Evolutionary conservation across 2,113 vertebrate species (phyloP).

Genomic region (Podarcis raffonei): DNA sequence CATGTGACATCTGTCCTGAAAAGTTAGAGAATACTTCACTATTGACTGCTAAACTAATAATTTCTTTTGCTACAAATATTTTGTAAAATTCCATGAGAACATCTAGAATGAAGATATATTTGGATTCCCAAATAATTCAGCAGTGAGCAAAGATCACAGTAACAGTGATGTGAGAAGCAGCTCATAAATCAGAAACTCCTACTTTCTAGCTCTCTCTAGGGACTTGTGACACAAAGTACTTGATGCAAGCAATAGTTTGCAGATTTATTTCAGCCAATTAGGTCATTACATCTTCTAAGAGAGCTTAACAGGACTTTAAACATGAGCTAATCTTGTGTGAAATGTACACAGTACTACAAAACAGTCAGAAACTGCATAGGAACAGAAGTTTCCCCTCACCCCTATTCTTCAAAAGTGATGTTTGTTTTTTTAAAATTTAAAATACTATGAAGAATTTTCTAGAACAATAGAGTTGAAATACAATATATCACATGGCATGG

Average conservation of each 20-base stretch:
- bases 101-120: neutral
- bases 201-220: neutral
- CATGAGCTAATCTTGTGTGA: neutral
- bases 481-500: neutral
- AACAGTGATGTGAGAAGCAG: neutral
- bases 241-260: neutral
- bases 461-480: neutral
- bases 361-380: neutral
- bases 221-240: neutral
- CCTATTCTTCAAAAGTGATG: too few species aligned
- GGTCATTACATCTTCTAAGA: neutral
- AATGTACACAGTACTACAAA: neutral
- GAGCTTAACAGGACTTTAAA: neutral
- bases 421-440: neutral
- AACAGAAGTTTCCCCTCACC: neutral
- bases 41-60: neutral
- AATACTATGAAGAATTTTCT: neutral
- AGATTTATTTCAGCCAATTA: conserved; percentile 13
- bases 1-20: conserved; percentile 1
- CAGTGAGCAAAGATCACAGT: neutral
- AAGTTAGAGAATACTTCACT: conserved; percentile 11
- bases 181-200: neutral
- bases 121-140: neutral
- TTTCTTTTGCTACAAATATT: conserved; percentile 1
- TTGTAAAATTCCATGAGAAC: neutral